Base-by-base conservation (phyloP, 2,797 vertebrate genomes). In the Lates japonicus region DNA sequence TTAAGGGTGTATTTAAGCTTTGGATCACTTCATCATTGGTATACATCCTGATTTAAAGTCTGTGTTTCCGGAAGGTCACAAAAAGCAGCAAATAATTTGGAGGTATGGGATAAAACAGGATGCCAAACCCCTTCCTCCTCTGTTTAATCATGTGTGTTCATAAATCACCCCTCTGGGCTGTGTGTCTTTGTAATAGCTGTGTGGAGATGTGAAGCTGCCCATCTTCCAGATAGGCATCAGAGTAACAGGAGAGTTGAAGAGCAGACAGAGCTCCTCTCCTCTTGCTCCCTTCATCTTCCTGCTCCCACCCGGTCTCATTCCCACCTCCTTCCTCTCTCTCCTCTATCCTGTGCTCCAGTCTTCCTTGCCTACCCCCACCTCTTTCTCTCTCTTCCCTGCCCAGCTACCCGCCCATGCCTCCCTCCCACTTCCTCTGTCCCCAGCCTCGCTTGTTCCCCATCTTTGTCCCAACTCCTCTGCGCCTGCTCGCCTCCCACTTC, bases 221-320 rank as follows among this genome's bases (percentile, higher is more conserved):
- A n/a, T n/a, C n/a, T n/a, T n/a, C n/a, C n/a, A n/a, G n/a, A n/a
- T n/a, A n/a, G n/a, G n/a, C n/a, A n/a, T n/a, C n/a, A n/a, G n/a
- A n/a, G n/a, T n/a, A n/a, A n/a, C n/a, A n/a, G n/a, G n/a, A n/a
- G 96, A 97, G 95, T 97, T 96, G 84, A 97, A 94, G 86, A 97
- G 95, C 90, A 97, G 96, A 96, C 75, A 97, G 95, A 76, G 96
- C 87, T 91, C 90, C 89, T 96, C 94, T 90, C n/a, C 89, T 20
- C 25, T 69, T 0, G 48, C 52, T 39, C 48, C 81, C 35, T 72
- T 91, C 49, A 63, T 76, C 87, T 78, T 90, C 80, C 66, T 79
- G 69, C 81, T 78, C 11, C 88, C 83, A 0, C 78, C 51, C 84
- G 74, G 61, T 93, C 87, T 51, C 88, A 85, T 31, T 90, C 90